phyloP scores from a whole-genome alignment of 2,888 invertebrate species.

The Netelia virgata region DNA sequence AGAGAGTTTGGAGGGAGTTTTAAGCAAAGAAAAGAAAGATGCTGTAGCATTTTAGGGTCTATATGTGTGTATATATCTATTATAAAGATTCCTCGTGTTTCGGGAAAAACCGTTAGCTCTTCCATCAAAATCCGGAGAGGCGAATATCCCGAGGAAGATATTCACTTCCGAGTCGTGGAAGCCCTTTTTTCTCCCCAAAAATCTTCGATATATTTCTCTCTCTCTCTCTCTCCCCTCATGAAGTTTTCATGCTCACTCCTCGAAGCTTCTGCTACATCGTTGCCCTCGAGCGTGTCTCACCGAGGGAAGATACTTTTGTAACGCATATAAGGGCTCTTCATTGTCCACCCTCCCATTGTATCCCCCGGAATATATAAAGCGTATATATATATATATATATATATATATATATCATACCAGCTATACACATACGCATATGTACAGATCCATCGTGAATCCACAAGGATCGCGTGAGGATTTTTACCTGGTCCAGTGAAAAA shows the following conservation, averaged over 20 bases:
- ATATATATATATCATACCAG: not conserved
- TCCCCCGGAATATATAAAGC: slow-evolving; percentile 34
- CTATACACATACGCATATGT: slow-evolving; percentile 11
- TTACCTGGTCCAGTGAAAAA: slow-evolving; percentile 75
- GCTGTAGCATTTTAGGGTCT: not conserved
- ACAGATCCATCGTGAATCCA: slow-evolving; percentile 37
- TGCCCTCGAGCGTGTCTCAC: slow-evolving; percentile 67
- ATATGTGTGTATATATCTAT: slow-evolving; percentile 1
- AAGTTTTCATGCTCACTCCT: slow-evolving; percentile 48
- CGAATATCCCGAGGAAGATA: slow-evolving; percentile 58
- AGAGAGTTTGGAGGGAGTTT: slow-evolving; percentile 32
- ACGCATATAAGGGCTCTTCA: slow-evolving; percentile 63
- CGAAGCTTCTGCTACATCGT: slow-evolving; percentile 42
- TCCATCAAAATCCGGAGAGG: slow-evolving; percentile 58
- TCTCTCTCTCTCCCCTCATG: slow-evolving; percentile 53
- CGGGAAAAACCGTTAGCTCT: slow-evolving; percentile 68
- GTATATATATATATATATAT: slow-evolving; percentile 12
- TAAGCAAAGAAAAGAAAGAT: slow-evolving; percentile 15
- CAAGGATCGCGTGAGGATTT: slow-evolving; percentile 61
- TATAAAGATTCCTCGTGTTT: slow-evolving; percentile 65
- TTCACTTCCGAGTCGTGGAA: slow-evolving; percentile 67
- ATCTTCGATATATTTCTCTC: slow-evolving; percentile 60
- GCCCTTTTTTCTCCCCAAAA: slow-evolving; percentile 65
- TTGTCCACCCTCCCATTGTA: slow-evolving; percentile 74
- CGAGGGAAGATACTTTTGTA: slow-evolving; percentile 72